Base-by-base conservation (phyloP, 2,888 invertebrate genomes). In the Hyles lineata region DNA sequence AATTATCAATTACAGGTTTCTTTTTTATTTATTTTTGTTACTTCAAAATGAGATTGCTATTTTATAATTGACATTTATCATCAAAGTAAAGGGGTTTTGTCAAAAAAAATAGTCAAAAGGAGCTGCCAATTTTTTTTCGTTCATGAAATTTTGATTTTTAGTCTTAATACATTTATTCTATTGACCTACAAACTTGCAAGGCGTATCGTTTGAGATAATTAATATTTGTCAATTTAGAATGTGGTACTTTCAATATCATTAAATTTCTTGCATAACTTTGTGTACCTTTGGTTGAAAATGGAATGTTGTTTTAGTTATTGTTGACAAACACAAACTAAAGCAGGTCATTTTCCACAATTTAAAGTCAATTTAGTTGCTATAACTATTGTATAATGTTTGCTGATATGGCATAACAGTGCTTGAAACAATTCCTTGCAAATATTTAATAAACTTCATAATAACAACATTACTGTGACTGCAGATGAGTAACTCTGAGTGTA, bases 391-490 rank as follows among this genome's bases (percentile, higher is more conserved):
- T 55, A 55, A 52, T n/a, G 23, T 43, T 67, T 67, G 67, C 67
- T 67, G 50, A 67, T 67, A 50, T 67, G 25, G 67, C 23, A 50
- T 67, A 67, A 67, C 50, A 67, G 67, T 50, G 50, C 6, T 50
- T 50, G 21, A 67, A 50, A 67, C 23, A 50, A 17, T 50, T 50
- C 17, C 67, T 17, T 67, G 67, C 21, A 61, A 35, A 32, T 59
- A 70, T 43, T 70, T 71, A 60, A 60, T 60, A 71, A 71, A 71
- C 67, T 50, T 23, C 67, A 50, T 43, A 67, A 50, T 50, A 23
- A 67, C 50, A 67, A 67, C 67, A 67, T 67, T 50, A 32, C 15
- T 32, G 23, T 23, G 23, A 23, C 43, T 23, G 50, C 67, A 32
- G 29, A 29, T 19, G 19, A n/a, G 17, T 7, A n/a, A 35, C 2